Evolutionary conservation across 2,888 invertebrate species (phyloP), one percentile per base, ranked within the genome.

Genomic region (Ctenicera cuprea): DNA sequence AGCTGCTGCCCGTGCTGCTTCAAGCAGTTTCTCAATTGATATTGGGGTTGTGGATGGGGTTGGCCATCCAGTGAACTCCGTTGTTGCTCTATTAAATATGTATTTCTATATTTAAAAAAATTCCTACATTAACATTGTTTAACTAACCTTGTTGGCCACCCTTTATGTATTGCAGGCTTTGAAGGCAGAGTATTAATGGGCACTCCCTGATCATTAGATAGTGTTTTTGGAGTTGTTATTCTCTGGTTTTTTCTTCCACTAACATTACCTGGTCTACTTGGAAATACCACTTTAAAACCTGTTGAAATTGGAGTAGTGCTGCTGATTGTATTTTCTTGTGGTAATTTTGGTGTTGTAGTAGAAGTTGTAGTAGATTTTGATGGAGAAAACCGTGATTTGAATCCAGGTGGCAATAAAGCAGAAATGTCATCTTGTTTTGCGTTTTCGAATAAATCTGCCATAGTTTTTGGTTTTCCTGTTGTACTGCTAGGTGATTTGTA

Each of bases 41-140:
- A 95, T 92, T 0, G 95, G 95, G 0, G 95, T 95, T 0, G 96
- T 95, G 0, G 96, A 94, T 5, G 95, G 93, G 0, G 95, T 94
- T 11, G 96, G 95, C 96, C 96, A 96, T 14, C 96, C 96, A 12
- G 95, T 96, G 81, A 96, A 96, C 86, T 95, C 95, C 16, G 96
- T 96, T 8, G 95, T 94, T 20, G 93, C 94, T 87, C 94, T 94
- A 82, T 54, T 52, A 16, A 11, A 22, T 11, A 52, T 3, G 3
- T 8, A 16, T 2, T 45, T 26, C 14, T 38, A 11, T 22, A 52
- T n/a, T n/a, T 12, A 22, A 12, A 9, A 5, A 57, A 16, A 11
- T 16, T 48, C n/a, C n/a, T n/a, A n/a, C n/a, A 48, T 3, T n/a
- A 14, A 16, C n/a, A 3, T 48, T 38, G 20, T 41, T 37, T 43